A percentile compares a stretch with the other conserved stretches of the same genome.
These are phyloP conservation scores for Drosophila setifemur DNA, from an alignment of 1,140 invertebrate genomes.

Conservation along the genomic window DNA sequence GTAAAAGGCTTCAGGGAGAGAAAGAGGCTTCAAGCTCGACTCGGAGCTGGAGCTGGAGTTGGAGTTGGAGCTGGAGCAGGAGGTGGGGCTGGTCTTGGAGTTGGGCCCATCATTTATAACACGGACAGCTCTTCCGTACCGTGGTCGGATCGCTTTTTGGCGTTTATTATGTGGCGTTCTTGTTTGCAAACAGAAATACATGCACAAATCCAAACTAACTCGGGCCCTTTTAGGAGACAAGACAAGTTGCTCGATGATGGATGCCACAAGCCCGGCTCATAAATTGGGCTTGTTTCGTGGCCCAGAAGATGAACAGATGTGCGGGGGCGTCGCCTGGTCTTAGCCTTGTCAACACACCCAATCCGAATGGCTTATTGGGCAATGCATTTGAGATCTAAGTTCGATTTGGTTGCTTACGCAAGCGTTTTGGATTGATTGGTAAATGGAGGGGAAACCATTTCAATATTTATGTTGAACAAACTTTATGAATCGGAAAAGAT, in stretches of 20 bases:
- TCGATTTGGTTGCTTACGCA: conserved; percentile 13
- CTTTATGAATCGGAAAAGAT: too few species aligned
- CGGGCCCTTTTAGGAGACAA: conserved; percentile 40
- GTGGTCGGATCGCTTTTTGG: conserved; percentile 26
- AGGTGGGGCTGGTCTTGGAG: background rate
- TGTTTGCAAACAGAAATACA: conserved; percentile 28
- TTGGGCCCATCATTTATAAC: conserved; percentile 63
- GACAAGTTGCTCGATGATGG: conserved; percentile 56
- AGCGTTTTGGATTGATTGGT: conserved; percentile 4
- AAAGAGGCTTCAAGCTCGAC: conserved; percentile 18
- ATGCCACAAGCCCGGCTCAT: conserved; percentile 59
- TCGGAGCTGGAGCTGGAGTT: conserved; percentile 15
- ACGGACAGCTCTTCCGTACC: conserved; percentile 46
- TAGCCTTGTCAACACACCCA: conserved; percentile 55
- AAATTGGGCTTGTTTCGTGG: conserved; percentile 52
- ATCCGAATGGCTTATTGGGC: conserved; percentile 38
- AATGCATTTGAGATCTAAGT: conserved; percentile 22
- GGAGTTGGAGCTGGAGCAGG: background rate
- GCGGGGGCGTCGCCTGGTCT: conserved; percentile 32
- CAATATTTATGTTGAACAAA: too few species aligned
- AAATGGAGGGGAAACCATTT: background rate
- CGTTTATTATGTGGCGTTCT: conserved; percentile 44
- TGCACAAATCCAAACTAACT: conserved; percentile 3
- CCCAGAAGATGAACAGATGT: conserved; percentile 15
- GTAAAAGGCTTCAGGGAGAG: conserved; percentile 32